Conservation (phyloP, 2,888 invertebrate species). For the Eumerus sabulonum region DNA sequence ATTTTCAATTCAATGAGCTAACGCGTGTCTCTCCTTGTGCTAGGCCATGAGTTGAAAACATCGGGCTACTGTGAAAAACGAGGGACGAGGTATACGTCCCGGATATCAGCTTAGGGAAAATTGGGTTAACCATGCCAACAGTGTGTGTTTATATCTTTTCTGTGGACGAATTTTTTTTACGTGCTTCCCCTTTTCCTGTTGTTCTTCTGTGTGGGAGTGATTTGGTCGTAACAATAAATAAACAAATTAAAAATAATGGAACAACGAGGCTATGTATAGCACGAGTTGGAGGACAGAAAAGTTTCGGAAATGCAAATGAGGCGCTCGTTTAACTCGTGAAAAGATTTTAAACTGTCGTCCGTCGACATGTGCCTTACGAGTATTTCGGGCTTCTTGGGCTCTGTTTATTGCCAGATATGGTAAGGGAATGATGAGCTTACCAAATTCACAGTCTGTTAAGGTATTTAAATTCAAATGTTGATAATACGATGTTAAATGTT, state of each 20-base stretch:
- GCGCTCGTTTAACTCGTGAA: no score
- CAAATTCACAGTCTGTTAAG: no score
- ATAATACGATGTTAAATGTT: no score
- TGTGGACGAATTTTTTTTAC: background rate
- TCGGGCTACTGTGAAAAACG: constrained; percentile 5
- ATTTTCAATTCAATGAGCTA: constrained; percentile 35
- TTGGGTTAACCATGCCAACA: constrained; percentile 30
- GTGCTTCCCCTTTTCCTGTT: background rate
- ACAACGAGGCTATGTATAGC: no score
- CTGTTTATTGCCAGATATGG: no score
- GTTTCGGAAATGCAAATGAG: no score
- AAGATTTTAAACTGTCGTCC: no score
- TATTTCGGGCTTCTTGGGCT: no score
- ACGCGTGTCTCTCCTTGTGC: constrained; percentile 28
- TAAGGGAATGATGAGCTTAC: no score
- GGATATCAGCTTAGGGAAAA: constrained; percentile 26
- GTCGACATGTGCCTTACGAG: no score
- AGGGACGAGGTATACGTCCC: background rate
- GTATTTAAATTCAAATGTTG: no score
- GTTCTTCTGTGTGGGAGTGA: background rate
- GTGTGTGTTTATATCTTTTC: background rate
- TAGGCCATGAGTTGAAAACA: constrained; percentile 26
- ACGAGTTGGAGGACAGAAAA: no score
- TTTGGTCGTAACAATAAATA: constrained; percentile 5
- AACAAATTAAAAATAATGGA: background rate